phyloP scores from a whole-genome alignment of 2,888 invertebrate genomes.

The Pecten maximus region DNA sequence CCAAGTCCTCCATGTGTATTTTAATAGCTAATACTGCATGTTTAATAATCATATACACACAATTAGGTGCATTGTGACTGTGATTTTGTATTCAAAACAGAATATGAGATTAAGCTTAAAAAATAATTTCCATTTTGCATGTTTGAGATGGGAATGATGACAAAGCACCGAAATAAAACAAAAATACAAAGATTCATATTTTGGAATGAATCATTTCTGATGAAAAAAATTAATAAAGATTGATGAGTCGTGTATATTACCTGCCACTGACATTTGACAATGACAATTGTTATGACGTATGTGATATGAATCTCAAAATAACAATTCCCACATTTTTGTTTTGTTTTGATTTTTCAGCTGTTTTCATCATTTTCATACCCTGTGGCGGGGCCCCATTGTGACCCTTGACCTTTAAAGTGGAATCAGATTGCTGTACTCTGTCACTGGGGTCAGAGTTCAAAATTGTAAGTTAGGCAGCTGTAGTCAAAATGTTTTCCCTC shows the following conservation, averaged over 20 bases:
- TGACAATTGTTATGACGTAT: neutral
- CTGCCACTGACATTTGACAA: neutral
- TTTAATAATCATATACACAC: no score
- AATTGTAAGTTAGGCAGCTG: constrained; percentile 3
- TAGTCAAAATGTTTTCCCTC: constrained; percentile 10
- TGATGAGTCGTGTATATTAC: neutral
- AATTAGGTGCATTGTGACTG: no score
- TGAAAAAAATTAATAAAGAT: neutral
- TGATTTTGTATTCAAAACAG: no score
- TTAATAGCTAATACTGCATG: neutral
- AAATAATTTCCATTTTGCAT: no score
- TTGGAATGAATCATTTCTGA: neutral
- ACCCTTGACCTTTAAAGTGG: neutral
- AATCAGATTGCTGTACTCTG: neutral
- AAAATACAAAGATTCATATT: neutral
- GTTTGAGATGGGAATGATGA: no score
- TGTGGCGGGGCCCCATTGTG: neutral
- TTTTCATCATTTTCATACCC: neutral
- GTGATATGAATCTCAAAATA: neutral
- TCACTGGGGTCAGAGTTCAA: constrained; percentile 20
- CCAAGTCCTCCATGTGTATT: neutral
- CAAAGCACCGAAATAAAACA: neutral
- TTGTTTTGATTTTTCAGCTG: constrained; percentile 30
- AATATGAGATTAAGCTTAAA: no score
- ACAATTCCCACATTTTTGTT: neutral